Evolutionary conservation across 1,140 invertebrate genomes (phyloP).

Genomic region (Nilaparvata lugens): DNA sequence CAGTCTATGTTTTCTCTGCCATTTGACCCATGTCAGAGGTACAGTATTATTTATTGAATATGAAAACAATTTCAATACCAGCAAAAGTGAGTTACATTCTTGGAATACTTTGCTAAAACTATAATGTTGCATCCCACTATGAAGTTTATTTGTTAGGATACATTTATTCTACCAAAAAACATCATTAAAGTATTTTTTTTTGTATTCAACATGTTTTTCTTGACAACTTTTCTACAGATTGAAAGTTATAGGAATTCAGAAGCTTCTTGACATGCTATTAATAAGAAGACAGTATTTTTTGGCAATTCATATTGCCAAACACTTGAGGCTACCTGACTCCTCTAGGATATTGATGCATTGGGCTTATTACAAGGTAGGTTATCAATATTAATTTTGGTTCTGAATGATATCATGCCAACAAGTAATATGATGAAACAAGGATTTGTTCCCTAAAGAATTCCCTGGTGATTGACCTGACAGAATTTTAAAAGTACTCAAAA

Average conservation of each 20-base stretch:
- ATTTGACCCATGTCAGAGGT: too few relatives aligned
- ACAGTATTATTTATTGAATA: too few relatives aligned
- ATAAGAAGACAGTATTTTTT: constrained; percentile 80
- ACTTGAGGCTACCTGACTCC: constrained; percentile 76
- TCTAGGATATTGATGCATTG: constrained; percentile 91
- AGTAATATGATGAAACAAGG: not conserved
- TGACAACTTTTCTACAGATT: constrained; percentile 45
- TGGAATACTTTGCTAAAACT: too few relatives aligned
- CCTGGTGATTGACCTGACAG: too few relatives aligned
- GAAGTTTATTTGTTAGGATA: too few relatives aligned
- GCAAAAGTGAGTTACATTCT: too few relatives aligned
- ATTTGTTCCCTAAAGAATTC: not conserved
- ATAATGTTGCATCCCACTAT: too few relatives aligned
- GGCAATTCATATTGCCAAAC: constrained; percentile 82
- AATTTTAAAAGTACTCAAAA: too few relatives aligned
- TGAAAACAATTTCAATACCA: too few relatives aligned
- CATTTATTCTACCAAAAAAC: too few relatives aligned
- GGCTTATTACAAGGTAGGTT: constrained; percentile 86
- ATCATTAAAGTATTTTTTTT: too few relatives aligned
- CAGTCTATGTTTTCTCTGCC: too few relatives aligned
- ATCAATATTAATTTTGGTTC: constrained; percentile 14
- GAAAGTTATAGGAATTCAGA: constrained; percentile 61
- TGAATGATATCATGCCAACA: not conserved
- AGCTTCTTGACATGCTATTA: constrained; percentile 83
- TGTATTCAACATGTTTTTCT: constrained; percentile 18